Evolutionary conservation across 2,113 vertebrate species (phyloP).

Genomic region (Poeciliopsis prolifica): DNA sequence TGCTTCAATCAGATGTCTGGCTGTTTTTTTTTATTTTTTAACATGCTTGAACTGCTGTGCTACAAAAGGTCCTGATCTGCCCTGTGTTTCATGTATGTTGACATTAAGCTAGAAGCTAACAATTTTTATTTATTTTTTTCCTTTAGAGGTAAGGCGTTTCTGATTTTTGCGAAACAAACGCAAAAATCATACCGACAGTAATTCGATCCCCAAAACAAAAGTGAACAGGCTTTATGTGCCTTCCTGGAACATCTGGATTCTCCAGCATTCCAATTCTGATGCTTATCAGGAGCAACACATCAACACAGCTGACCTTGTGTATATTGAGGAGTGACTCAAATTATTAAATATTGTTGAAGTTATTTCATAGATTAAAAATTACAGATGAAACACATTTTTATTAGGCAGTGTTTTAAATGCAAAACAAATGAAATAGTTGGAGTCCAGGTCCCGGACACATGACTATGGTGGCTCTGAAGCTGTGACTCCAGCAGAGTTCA

Average conservation of each 20-base stretch:
- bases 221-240: not conserved
- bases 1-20: constrained; percentile 36
- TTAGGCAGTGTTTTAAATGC: not conserved
- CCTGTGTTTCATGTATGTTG: constrained; percentile 13
- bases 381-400: not conserved
- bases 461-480: too few species aligned
- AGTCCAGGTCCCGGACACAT: too few species aligned
- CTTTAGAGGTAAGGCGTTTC: not conserved
- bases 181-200: not conserved
- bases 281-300: not conserved
- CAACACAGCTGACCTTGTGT: not conserved
- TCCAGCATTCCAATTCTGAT: not conserved
- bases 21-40: not conserved
- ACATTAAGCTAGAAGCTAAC: not conserved
- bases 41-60: constrained; percentile 24
- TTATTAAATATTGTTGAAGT: not conserved
- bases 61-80: not conserved
- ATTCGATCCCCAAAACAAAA: not conserved
- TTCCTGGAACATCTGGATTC: not conserved
- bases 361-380: not conserved
- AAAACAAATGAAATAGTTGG: not conserved
- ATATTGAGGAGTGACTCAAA: not conserved
- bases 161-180: not conserved
- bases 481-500: not conserved
- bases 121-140: not conserved